Conservation (phyloP, 2,797 vertebrate genomes). For the Tympanoctomys barrerae region DNA sequence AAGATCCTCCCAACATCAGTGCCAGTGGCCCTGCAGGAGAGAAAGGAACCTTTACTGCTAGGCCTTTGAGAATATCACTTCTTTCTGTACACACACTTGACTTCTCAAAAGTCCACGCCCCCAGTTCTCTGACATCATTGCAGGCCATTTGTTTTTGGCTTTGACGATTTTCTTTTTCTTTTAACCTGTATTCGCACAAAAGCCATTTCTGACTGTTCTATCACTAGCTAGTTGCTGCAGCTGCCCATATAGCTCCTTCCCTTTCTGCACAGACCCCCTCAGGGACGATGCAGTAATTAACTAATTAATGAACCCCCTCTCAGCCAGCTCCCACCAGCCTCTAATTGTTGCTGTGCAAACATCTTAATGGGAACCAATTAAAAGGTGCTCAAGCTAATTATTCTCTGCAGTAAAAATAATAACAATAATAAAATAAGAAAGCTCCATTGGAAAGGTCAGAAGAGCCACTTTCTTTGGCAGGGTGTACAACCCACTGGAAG, state of each 20-base stretch:
- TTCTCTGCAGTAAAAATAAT: conserved; percentile 34
- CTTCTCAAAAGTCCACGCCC: background rate
- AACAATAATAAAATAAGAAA: conserved; percentile 54
- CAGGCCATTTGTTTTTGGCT: background rate
- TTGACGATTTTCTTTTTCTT: conserved; percentile 13
- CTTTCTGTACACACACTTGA: background rate
- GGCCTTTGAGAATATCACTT: background rate
- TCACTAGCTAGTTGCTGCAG: background rate
- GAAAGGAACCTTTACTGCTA: background rate
- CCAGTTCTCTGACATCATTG: background rate
- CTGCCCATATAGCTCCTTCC: background rate
- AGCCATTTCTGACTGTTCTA: background rate
- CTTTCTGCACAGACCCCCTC: background rate
- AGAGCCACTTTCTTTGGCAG: background rate
- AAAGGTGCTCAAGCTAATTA: conserved; percentile 69
- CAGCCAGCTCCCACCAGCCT: background rate
- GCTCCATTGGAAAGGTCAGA: background rate
- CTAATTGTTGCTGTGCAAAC: conserved; percentile 60
- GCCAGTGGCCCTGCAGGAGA: background rate
- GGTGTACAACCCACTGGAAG: background rate
- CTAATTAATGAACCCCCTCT: background rate
- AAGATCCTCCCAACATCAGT: background rate
- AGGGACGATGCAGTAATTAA: background rate
- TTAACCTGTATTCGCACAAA: background rate
- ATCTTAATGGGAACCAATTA: conserved; percentile 73